Evolutionary conservation across 2,113 vertebrate species (phyloP).

Genomic region (Ciconia boyciana): DNA sequence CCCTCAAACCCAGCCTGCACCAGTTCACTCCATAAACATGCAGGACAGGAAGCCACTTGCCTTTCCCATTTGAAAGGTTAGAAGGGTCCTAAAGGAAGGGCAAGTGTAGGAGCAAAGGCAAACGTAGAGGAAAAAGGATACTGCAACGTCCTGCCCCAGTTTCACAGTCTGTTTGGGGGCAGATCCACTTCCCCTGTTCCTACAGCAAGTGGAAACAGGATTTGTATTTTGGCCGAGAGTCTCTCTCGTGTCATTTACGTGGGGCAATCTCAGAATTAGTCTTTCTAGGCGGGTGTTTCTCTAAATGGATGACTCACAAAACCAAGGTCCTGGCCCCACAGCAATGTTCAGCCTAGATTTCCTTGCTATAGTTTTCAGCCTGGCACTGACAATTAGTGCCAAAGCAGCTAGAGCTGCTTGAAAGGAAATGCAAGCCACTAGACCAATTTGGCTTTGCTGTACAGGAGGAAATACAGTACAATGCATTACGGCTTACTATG

Average conservation of each 20-base stretch:
- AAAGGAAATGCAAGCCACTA: constrained; percentile 19
- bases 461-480: constrained; percentile 13
- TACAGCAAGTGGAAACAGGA: constrained; percentile 57
- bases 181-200: constrained; percentile 62
- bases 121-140: constrained; percentile 66
- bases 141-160: constrained; percentile 46
- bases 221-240: constrained; percentile 39
- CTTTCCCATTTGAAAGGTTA: constrained; percentile 61
- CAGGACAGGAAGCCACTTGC: constrained; percentile 56
- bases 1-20: constrained; percentile 6
- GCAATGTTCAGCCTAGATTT: constrained; percentile 21
- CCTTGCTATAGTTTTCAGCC: constrained; percentile 11
- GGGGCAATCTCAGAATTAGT: background rate
- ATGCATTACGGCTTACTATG: background rate
- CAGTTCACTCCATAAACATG: constrained; percentile 38
- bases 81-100: constrained; percentile 60
- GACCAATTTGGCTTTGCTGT: background rate
- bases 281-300: background rate
- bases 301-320: constrained; percentile 39
- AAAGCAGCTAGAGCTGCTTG: background rate
- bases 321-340: constrained; percentile 30
- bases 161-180: background rate
- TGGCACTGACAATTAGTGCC: background rate
- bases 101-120: constrained; percentile 48
- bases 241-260: background rate